phyloP scores from a whole-genome alignment of 2,888 invertebrate species.

The Esperia sulphurella region DNA sequence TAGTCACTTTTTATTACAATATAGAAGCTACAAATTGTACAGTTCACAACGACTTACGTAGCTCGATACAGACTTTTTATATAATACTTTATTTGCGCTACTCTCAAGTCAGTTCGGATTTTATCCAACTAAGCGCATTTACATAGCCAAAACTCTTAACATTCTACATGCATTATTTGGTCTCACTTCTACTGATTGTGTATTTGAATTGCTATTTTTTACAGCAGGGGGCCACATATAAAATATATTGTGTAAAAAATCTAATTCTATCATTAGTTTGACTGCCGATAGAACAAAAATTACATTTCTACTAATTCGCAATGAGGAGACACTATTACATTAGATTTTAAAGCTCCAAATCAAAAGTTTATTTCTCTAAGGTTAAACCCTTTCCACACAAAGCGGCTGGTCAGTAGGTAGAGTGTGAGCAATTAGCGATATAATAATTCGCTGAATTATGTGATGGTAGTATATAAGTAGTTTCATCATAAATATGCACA shows the following conservation, averaged over 20 bases:
- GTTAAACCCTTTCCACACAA: no score
- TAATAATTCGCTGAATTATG: no score
- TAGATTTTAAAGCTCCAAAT: slow-evolving; percentile 36
- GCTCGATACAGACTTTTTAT: slow-evolving; percentile 21
- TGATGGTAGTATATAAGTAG: no score
- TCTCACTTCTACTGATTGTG: neutral
- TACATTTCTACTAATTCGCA: slow-evolving; percentile 10
- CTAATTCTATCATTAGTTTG: slow-evolving; percentile 46
- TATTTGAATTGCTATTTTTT: no score
- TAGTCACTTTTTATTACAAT: slow-evolving; percentile 16
- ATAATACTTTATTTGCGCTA: slow-evolving; percentile 12
- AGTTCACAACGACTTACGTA: slow-evolving; percentile 28
- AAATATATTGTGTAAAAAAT: neutral
- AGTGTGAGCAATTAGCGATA: no score
- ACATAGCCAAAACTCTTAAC: slow-evolving; percentile 1
- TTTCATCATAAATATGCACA: no score
- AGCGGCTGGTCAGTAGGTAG: no score
- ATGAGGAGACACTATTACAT: slow-evolving; percentile 23
- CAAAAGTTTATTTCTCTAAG: slow-evolving; percentile 25
- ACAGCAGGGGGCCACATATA: slow-evolving; percentile 7
- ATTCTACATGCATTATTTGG: neutral
- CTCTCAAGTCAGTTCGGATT: slow-evolving; percentile 19
- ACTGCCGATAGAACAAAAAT: slow-evolving; percentile 43
- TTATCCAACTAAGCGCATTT: slow-evolving; percentile 21
- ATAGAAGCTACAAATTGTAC: slow-evolving; percentile 13